Evolutionary conservation across 1,140 invertebrate species (phyloP), one percentile per base, ranked within the genome.

Genomic region (Penaeus japonicus): DNA sequence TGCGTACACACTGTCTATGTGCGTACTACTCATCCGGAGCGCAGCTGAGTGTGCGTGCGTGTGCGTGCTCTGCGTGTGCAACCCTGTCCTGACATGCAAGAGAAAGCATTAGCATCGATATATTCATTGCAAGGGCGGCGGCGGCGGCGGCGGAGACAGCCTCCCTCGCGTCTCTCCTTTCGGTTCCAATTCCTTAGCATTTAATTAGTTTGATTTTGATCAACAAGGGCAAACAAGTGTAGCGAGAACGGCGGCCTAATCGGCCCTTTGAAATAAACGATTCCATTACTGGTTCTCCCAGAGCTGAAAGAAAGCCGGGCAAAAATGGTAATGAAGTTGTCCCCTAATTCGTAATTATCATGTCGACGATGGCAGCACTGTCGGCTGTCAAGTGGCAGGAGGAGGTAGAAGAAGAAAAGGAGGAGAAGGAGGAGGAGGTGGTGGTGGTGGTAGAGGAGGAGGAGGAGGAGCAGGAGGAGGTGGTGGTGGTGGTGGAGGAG

Each of bases 241-340:
- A 78, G 79, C 59, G 47, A 80, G 12, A 75, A 75, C 81, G 79
- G 54, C 79, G 79, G 27, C 32, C 62, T 87, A 82, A 87, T 87
- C 86, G 86, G 12, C 39, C 86, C 86, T 87, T 87, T 87, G 86
- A 87, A 87, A 87, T 87, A 87, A 82, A 87, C 80, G 86, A 70
- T 87, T 87, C 86, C 53, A 83, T 87, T 87, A 87, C 86, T 47
- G 79, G 20, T 39, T 83, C 59, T 82, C 65, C 70, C 32, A 22
- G 53, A 77, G 79, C n/a, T 85, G 59, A 77, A 86, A 79, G 75
- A 86, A 86, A 55, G 18, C 5, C 53, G 18, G 24, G 18, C 32
- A 82, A 81, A 87, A 87, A 73, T 35, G 47, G 62, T 82, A 87
- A 87, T 87, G 59, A 70, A 82, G 78, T 75, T 73, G 86, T 87